phyloP scores from a whole-genome alignment of 1,140 invertebrate species.

The Atta cephalotes region DNA sequence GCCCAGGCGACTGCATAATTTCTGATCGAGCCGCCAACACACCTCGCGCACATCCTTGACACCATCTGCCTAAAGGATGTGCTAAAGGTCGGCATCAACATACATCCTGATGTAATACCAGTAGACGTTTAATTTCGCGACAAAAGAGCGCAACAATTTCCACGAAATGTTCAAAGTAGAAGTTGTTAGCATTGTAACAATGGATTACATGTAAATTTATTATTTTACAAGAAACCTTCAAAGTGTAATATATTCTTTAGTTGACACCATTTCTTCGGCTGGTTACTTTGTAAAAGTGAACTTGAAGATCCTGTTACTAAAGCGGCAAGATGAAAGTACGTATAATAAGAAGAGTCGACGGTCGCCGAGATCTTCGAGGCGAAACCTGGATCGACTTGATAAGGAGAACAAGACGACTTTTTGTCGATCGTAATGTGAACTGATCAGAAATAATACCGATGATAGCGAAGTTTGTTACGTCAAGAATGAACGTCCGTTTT shows the following conservation, averaged over 20 bases:
- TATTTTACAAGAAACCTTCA: not conserved
- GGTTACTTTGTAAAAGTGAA: slow-evolving; percentile 36
- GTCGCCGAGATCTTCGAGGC: slow-evolving; percentile 5
- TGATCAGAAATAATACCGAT: slow-evolving; percentile 7
- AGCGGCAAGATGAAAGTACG: slow-evolving; percentile 63
- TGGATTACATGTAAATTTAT: not conserved
- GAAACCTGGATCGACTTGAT: slow-evolving; percentile 8
- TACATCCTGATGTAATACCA: slow-evolving; percentile 55
- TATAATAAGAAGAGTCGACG: slow-evolving; percentile 3
- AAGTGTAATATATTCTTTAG: not conserved
- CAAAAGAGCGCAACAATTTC: slow-evolving; percentile 33
- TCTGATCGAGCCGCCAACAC: slow-evolving; percentile 67
- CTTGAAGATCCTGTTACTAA: slow-evolving; percentile 52
- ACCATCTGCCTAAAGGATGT: slow-evolving; percentile 77
- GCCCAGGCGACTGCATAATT: slow-evolving; percentile 73
- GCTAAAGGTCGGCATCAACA: slow-evolving; percentile 70
- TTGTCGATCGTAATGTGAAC: not conserved
- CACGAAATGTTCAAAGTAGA: not conserved
- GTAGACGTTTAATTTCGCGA: slow-evolving; percentile 45
- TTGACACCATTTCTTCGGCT: slow-evolving; percentile 8
- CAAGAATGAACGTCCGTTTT: not conserved
- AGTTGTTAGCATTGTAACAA: not conserved
- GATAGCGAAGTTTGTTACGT: not conserved
- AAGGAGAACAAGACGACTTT: not conserved
- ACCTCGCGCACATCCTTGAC: slow-evolving; percentile 74